Evolutionary conservation across 2,797 vertebrate species (phyloP), one percentile per base, ranked within the genome.

Genomic region (Coreius guichenoti): DNA sequence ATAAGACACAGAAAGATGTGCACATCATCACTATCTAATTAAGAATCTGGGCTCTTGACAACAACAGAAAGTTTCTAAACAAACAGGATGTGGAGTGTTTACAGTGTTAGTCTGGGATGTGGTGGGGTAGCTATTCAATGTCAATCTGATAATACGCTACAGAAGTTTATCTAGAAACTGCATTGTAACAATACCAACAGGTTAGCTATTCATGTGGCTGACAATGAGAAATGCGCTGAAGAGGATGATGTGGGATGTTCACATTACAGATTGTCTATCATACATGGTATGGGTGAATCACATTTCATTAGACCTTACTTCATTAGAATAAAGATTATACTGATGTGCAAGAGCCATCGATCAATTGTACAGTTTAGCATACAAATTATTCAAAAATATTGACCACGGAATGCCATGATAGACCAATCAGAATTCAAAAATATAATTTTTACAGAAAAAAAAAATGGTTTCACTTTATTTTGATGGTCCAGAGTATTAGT

Each of bases 21-120:
- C 83, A 90, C 92, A 90, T 91, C 87, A 86, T 89, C 81, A 86
- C 87, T 90, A 92, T 94, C 92, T 91, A 91, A 94, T 94, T 93
- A 94, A 93, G 88, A 92, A 93, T 92, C 92, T 84, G 78, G 88
- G 73, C 87, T 84, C 80, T 87, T 82, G 91, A 91, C 84, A 83
- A 87, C 82, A 87, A 87, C 80, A 87, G 83, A 90, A 88, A 83
- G 5, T 86, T 87, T 88, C 73, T 65, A 85, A 87, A 90, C 88
- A 86, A 83, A 69, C 61, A 65, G 61, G 29, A 89, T 87, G 89
- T 86, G 79, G n/a, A 49, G 80, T 67, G 45, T 67, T 83, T 82
- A 73, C 36, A 73, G 36, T 51, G 29, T 63, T 26, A 8, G 58
- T 63, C 86, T 72, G 82, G 79, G 84, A 67, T 87, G 75, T 16